These are phyloP conservation scores for Acrocyrtus sp. DNA, from an alignment of 2,888 invertebrate species.

Conservation along the genomic window DNA sequence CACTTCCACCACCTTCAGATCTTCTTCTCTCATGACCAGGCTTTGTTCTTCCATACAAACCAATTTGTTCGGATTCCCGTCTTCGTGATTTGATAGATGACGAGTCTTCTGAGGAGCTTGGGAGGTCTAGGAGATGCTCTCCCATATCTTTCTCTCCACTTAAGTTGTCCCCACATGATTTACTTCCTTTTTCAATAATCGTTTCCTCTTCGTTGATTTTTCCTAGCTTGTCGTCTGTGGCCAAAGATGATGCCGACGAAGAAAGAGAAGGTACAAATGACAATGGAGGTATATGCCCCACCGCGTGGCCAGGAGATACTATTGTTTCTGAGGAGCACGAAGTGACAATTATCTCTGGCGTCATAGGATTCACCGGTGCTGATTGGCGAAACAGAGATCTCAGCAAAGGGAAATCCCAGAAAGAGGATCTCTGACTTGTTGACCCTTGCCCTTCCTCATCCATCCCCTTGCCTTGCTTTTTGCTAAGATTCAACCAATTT, in stretches of 20 bases:
- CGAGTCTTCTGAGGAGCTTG: conserved; percentile 22
- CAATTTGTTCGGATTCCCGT: not conserved
- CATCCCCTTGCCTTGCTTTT: conserved; percentile 17
- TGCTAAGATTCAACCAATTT: not conserved
- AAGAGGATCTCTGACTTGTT: conserved; percentile 5
- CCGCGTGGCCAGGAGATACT: conserved; percentile 3
- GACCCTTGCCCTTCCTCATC: conserved; percentile 34
- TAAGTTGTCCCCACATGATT: not conserved
- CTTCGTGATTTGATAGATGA: not conserved
- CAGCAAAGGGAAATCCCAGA: conserved; percentile 36
- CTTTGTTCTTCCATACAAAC: not conserved
- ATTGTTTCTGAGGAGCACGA: conserved; percentile 38
- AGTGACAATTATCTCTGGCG: conserved; percentile 45
- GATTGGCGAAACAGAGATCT: conserved; percentile 27
- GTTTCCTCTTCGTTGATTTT: not conserved
- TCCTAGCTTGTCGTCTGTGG: not conserved
- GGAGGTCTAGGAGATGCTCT: conserved; percentile 11
- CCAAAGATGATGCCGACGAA: not conserved
- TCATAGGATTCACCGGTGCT: conserved; percentile 13
- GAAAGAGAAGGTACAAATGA: not conserved
- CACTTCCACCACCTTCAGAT: not conserved
- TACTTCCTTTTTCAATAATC: not conserved
- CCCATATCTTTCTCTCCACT: not conserved
- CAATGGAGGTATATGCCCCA: not conserved
- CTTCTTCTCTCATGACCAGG: not conserved